These are phyloP conservation scores for Zygogramma bicolorata DNA, from an alignment of 2,888 invertebrate genomes.

Conservation along the genomic window DNA sequence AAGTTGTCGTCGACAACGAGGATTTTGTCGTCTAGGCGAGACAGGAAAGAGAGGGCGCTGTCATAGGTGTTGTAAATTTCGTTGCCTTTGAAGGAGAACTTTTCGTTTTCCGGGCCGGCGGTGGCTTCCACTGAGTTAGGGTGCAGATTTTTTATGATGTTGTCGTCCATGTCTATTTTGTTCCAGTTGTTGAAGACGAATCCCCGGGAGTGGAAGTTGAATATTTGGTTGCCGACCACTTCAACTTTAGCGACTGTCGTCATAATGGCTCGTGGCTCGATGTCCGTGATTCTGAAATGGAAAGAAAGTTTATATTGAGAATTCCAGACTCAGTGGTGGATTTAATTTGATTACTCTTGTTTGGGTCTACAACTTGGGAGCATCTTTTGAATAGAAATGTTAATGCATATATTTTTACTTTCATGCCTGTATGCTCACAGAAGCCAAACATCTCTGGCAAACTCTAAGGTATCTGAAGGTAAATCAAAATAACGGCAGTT, in stretches of 20 bases:
- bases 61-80: slow-evolving; percentile 68
- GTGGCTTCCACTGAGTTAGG: slow-evolving; percentile 63
- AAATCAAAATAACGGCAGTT: no score
- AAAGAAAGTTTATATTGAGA: no score
- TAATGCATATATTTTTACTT: no score
- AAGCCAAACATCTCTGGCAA: no score
- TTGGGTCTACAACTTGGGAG: no score
- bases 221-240: slow-evolving; percentile 74
- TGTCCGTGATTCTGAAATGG: slow-evolving; percentile 72
- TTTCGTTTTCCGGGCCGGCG: slow-evolving; percentile 56
- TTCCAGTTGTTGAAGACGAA: slow-evolving; percentile 77
- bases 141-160: slow-evolving; percentile 73
- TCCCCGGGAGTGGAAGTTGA: slow-evolving; percentile 71
- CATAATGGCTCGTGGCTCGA: slow-evolving; percentile 75
- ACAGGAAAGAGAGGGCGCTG: slow-evolving; percentile 73
- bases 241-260: slow-evolving; percentile 73
- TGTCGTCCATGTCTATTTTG: slow-evolving; percentile 73
- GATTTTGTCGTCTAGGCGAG: slow-evolving; percentile 68
- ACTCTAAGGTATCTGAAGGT: no score
- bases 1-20: slow-evolving; percentile 72
- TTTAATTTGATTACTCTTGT: no score
- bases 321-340: no score
- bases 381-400: no score
- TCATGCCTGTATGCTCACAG: no score
- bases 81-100: slow-evolving; percentile 72